phyloP scores from a whole-genome alignment of 2,113 vertebrate species.

The Eulemur macaco region DNA sequence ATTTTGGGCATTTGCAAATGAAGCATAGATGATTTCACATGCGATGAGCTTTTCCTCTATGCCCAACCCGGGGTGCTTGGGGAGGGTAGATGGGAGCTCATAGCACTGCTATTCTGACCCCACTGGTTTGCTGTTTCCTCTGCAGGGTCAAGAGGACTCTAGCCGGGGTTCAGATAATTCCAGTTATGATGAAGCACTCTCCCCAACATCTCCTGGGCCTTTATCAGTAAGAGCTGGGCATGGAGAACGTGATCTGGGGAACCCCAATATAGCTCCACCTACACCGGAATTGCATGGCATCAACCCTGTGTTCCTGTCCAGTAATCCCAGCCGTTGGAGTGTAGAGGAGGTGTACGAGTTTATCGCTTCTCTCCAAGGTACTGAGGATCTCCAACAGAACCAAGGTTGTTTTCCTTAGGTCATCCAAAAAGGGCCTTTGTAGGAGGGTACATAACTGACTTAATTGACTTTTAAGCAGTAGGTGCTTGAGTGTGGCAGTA shows the following conservation, averaged over 20 bases:
- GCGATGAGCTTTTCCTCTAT: not conserved
- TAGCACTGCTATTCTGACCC: not conserved
- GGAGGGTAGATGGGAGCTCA: not conserved
- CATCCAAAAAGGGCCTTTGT: not conserved
- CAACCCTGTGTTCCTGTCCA: constrained; percentile 91
- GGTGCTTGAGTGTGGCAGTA: not conserved
- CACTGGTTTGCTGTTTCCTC: not conserved
- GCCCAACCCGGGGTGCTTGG: not conserved
- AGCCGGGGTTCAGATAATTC: constrained; percentile 95
- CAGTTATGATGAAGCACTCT: constrained; percentile 94
- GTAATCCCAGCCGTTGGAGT: constrained; percentile 94
- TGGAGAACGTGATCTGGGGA: constrained; percentile 87
- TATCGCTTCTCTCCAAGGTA: constrained; percentile 97
- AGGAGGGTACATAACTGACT: not conserved
- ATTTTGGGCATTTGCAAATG: not conserved
- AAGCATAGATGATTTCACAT: not conserved
- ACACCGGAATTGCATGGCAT: constrained; percentile 91
- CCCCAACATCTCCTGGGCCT: constrained; percentile 93
- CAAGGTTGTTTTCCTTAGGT: not conserved
- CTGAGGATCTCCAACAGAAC: not conserved
- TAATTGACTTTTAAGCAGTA: not conserved
- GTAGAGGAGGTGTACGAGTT: constrained; percentile 97
- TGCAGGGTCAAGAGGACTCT: constrained; percentile 94
- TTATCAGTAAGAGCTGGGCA: constrained; percentile 89
- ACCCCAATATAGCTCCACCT: constrained; percentile 85